Evolutionary conservation across 2,797 vertebrate species (phyloP), one percentile per base, ranked within the genome.

Genomic region (Neolamprologus multifasciatus): DNA sequence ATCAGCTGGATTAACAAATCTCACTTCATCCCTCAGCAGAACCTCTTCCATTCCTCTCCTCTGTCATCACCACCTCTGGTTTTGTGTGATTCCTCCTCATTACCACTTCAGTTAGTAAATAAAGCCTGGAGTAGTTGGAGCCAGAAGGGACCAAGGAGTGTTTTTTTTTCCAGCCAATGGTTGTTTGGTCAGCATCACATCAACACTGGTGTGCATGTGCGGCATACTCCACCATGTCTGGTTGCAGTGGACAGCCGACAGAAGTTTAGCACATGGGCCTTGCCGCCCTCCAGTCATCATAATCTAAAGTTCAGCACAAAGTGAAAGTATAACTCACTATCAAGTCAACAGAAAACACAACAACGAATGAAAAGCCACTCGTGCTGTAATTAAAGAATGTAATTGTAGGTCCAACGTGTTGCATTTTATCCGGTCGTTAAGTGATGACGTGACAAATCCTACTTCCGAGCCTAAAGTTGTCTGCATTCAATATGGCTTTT

Each of bases 31-130:
- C 86, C 77, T 84, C 77, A 5, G 13, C 48, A 69, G 79, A 54
- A 5, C 29, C 79, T 62, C 40, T 77, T 82, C 78, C 76, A 69
- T 79, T 85, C 82, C 43, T 81, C 45, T 16, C 62, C 67, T 92
- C 90, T 17, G 16, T 94, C 91, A 89, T 86, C 92, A 91, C 91
- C 83, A 84, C 82, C 67, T 87, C 91, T 90, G 88, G 81, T 89
- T 93, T 85, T 82, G 52, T 80, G 82, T 69, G 78, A 88, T 87
- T 93, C 92, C 87, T 86, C 82, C 87, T 91, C 77, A 88, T 93
- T 90, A 81, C 82, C 74, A 89, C 84, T 78, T 80, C 48, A 79
- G 81, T 91, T 80, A 31, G 83, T 89, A 91, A 91, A 91, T 90
- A 89, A 91, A 93, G 62, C 77, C 71, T 13, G 5, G 81, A 88